phyloP scores from a whole-genome alignment of 2,113 vertebrate genomes.

The Orthonyx spaldingii region DNA sequence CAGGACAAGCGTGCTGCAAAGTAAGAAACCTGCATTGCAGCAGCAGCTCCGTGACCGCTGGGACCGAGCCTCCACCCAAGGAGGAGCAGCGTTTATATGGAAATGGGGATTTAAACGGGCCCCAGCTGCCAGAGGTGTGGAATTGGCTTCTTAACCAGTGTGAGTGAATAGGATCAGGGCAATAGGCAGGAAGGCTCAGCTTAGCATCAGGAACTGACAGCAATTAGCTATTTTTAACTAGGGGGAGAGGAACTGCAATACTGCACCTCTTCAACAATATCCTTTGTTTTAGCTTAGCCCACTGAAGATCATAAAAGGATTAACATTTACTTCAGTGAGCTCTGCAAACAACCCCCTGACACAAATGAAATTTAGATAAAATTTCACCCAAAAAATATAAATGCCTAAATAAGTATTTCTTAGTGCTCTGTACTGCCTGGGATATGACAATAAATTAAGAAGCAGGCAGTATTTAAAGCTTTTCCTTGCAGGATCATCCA shows the following conservation, averaged over 20 bases:
- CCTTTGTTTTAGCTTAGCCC: not conserved
- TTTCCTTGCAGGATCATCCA: not conserved
- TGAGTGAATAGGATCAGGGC: not conserved
- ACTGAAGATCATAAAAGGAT: not conserved
- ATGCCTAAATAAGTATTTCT: not conserved
- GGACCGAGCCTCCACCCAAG: not conserved
- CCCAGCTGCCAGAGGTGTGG: not conserved
- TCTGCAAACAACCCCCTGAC: not conserved
- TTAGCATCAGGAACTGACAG: not conserved
- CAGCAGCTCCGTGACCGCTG: not conserved
- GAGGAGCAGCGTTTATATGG: not conserved
- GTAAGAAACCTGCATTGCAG: not conserved
- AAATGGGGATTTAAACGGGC: not conserved
- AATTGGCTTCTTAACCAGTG: not conserved
- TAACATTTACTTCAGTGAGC: not conserved
- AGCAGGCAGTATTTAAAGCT: not conserved
- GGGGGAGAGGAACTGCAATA: not conserved
- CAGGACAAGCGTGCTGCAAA: not conserved
- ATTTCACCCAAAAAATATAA: not conserved
- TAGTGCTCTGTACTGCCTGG: not conserved
- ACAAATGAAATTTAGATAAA: not conserved
- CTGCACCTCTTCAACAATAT: not conserved
- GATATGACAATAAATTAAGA: not conserved
- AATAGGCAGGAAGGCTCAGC: not conserved
- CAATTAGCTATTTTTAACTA: not conserved